phyloP scores from a whole-genome alignment of 1,140 invertebrate genomes.

The Anadara kagoshimensis region DNA sequence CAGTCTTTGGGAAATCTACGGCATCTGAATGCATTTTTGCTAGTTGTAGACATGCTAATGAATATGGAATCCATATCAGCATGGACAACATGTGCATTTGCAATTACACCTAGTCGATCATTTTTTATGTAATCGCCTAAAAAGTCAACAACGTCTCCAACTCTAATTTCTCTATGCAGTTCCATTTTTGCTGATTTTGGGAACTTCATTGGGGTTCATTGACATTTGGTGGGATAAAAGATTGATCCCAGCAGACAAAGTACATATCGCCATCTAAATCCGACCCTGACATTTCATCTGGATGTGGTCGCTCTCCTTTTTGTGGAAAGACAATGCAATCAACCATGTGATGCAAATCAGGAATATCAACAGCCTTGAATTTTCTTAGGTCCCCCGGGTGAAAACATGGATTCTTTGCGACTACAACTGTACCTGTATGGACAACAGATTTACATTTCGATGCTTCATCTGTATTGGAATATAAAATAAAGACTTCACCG shows the following conservation, averaged over 20 bases:
- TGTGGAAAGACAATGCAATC: conserved; percentile 41
- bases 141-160: conserved; percentile 14
- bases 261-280: conserved; percentile 42
- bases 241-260: conserved; percentile 35
- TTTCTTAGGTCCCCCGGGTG: conserved; percentile 28
- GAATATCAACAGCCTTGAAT: conserved; percentile 23
- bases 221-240: conserved; percentile 7
- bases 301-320: conserved; percentile 28
- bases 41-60: neutral
- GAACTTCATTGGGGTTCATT: conserved; percentile 17
- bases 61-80: conserved; percentile 21
- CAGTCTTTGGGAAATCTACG: conserved; percentile 30
- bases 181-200: neutral
- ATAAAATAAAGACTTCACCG: no score
- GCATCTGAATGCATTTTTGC: conserved; percentile 29
- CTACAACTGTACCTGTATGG: conserved; percentile 16
- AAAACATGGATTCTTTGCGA: conserved; percentile 32
- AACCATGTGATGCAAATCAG: conserved; percentile 13
- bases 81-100: conserved; percentile 30
- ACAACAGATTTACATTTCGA: no score
- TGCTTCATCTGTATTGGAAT: no score
- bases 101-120: conserved; percentile 19
- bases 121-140: conserved; percentile 19
- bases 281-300: conserved; percentile 38
- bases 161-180: neutral